These are phyloP conservation scores for Pogona vitticeps DNA, from an alignment of 2,113 vertebrate genomes.

Conservation along the genomic window DNA sequence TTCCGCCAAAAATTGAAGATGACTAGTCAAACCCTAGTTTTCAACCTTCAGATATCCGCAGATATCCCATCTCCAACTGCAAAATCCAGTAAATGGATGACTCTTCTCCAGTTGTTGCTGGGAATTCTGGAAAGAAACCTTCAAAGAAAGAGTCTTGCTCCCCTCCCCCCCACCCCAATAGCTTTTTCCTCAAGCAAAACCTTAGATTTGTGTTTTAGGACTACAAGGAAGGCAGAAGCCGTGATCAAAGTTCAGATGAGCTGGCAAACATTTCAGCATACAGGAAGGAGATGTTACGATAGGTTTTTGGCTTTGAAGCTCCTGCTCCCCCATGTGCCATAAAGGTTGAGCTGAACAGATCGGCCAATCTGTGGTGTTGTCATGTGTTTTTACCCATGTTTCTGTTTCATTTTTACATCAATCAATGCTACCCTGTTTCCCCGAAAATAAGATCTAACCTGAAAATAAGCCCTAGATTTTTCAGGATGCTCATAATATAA, in stretches of 20 bases:
- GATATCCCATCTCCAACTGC: rapidly evolving
- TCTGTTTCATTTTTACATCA: neutral
- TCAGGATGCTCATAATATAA: too few species aligned
- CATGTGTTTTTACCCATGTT: neutral
- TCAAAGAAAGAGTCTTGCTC: neutral
- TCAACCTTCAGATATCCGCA: too few species aligned
- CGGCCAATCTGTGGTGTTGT: too few species aligned
- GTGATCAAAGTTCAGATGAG: neutral
- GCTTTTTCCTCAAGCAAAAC: neutral
- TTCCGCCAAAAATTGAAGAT: too few species aligned
- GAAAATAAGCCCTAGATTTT: too few species aligned
- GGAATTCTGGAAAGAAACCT: neutral
- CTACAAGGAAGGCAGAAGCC: neutral
- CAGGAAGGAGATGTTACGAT: neutral
- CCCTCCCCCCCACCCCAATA: neutral
- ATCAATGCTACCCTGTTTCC: too few species aligned
- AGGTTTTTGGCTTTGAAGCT: neutral
- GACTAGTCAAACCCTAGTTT: too few species aligned
- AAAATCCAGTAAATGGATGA: neutral
- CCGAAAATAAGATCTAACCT: too few species aligned
- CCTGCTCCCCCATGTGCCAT: too few species aligned
- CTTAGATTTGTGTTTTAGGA: neutral
- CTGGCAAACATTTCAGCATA: neutral
- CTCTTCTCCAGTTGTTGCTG: neutral
- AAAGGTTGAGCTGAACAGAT: too few species aligned